These are phyloP conservation scores for Metopolophium dirhodum DNA, from an alignment of 1,140 invertebrate species.

Conservation along the genomic window DNA sequence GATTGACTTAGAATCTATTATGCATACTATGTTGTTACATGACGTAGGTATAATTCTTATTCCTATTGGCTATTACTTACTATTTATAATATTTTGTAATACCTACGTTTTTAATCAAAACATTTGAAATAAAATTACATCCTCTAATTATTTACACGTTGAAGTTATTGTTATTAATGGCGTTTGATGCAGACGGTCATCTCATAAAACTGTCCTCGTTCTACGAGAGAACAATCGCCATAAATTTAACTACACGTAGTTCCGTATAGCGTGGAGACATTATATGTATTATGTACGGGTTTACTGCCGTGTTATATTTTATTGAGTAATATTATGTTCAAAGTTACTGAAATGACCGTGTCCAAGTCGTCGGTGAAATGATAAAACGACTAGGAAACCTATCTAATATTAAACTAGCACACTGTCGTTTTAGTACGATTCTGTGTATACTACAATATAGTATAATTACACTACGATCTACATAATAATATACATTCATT, in stretches of 20 bases:
- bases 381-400: not conserved
- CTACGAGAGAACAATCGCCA: not conserved
- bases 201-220: conserved; percentile 24
- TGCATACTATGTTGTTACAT: not conserved
- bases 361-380: not conserved
- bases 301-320: conserved; percentile 31
- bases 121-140: not conserved
- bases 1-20: not conserved
- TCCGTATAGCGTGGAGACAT: not conserved
- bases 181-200: not conserved
- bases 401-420: not conserved
- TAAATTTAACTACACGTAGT: not conserved
- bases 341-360: not conserved
- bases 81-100: not conserved
- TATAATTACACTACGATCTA: not conserved
- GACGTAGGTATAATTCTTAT: not conserved
- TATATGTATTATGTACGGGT: not conserved
- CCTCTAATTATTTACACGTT: not conserved
- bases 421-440: not conserved
- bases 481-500: not conserved
- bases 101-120: not conserved
- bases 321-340: conserved; percentile 22
- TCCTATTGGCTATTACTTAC: too few relatives aligned
- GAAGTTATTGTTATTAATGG: conserved; percentile 11
- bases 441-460: not conserved